A percentile compares a stretch with the other conserved stretches of the same genome.
These are phyloP conservation scores for Trichoplusia ni DNA, from an alignment of 1,140 invertebrate genomes.

Conservation along the genomic window DNA sequence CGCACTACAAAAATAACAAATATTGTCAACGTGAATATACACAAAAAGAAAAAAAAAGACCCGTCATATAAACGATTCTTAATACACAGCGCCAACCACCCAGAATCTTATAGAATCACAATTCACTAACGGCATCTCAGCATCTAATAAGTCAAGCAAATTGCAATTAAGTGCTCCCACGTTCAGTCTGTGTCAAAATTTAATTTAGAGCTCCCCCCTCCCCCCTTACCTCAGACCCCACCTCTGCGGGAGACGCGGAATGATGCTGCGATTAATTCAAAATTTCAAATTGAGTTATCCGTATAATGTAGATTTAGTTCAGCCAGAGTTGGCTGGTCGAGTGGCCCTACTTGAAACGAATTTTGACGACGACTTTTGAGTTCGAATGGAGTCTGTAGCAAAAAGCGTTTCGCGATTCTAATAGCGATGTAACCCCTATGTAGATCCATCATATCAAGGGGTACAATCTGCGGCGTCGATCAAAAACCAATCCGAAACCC, in stretches of 20 bases:
- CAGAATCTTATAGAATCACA: slow-evolving; percentile 24
- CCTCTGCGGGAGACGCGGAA: slow-evolving; percentile 14
- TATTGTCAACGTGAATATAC: no score
- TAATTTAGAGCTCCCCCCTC: slow-evolving; percentile 33
- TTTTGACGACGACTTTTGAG: no score
- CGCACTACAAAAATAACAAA: no score
- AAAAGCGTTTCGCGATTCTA: no score
- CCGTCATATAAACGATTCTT: background rate
- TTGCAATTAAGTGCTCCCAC: slow-evolving; percentile 45
- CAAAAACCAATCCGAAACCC: no score
- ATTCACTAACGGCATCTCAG: slow-evolving; percentile 33
- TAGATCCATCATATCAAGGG: no score
- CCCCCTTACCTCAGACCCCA: background rate
- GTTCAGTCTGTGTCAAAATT: slow-evolving; percentile 45
- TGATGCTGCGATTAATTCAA: slow-evolving; percentile 44
- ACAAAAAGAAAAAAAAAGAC: no score
- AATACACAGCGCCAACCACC: background rate
- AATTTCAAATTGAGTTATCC: slow-evolving; percentile 42
- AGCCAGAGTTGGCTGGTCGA: background rate
- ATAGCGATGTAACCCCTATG: no score
- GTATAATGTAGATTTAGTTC: slow-evolving; percentile 24
- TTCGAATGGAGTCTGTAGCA: no score
- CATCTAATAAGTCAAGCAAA: slow-evolving; percentile 42
- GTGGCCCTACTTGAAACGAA: background rate
- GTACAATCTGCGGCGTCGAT: no score